Base-by-base conservation (phyloP, 2,797 vertebrate species). In the Salmo trutta region DNA sequence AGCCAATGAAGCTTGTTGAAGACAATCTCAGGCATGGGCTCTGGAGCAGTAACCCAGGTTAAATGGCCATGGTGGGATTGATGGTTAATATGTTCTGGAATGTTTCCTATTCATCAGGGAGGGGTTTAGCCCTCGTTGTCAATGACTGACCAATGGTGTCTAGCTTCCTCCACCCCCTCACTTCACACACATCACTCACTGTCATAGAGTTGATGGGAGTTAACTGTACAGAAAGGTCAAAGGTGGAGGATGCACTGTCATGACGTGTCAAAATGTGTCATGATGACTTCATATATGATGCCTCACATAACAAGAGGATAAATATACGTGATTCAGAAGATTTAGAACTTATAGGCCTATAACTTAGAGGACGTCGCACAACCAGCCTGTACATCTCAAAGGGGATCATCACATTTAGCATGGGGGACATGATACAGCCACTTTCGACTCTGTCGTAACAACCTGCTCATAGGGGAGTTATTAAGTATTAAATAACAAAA, bases 91-190 rank as follows among this genome's bases (percentile, higher is more conserved):
- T 93, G 87, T 90, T 78, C 82, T 84, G 83, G 79, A 89, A 82
- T 83, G 80, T 85, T 85, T 83, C 91, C 87, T 90, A 93, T 89
- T 90, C 79, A 79, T 78, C 16, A 77, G 90, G 93, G 93, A 89
- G 92, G 93, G 88, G 88, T 91, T 88, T 89, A 83, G 82, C 75
- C 84, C 62, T 79, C 69, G 82, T 86, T 80, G 83, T 86, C 84
- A 84, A 81, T 74, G 82, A 73, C 81, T 84, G 81, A 81, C 85
- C 89, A 88, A 79, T 91, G 87, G 86, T 82, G 75, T 70, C 73
- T 77, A 75, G 24, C 19, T 16, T 78, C 77, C 36, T 56, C 75
- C 87, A 53, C 64, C 77, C 81, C 12, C 75, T 54, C 62, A 77
- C 24, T 54, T 64, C 29, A 74, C 54, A n/a, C 74, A 77, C 76